A percentile compares a stretch with the other conserved stretches of the same genome.
These are phyloP conservation scores for Pluvialis apricaria DNA, from an alignment of 2,113 vertebrate species.

Conservation along the genomic window DNA sequence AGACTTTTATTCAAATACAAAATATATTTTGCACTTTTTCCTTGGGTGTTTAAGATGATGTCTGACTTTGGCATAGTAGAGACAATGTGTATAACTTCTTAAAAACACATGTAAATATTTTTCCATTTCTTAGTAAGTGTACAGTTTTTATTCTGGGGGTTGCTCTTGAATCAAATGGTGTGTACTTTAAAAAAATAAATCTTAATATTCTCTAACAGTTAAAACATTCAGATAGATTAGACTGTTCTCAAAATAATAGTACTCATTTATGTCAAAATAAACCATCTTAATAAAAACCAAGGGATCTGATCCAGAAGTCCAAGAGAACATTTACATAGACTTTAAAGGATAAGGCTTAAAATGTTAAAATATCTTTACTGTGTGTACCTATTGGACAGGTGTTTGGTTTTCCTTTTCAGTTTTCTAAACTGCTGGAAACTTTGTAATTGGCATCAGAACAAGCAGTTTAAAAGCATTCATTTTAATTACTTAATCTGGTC, in stretches of 20 bases:
- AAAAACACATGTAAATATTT: background rate
- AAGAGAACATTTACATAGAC: background rate
- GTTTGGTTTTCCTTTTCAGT: background rate
- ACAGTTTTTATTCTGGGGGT: background rate
- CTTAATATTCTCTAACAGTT: background rate
- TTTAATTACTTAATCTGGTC: background rate
- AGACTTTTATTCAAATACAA: background rate
- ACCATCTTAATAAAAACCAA: background rate
- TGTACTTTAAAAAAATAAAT: background rate
- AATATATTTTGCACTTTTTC: background rate
- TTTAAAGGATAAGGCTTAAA: background rate
- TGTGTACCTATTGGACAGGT: background rate
- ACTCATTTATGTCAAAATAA: background rate
- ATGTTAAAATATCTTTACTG: background rate
- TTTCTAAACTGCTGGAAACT: background rate
- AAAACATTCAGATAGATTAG: background rate
- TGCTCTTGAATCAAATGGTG: background rate
- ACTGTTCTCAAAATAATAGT: background rate
- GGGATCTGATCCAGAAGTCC: background rate
- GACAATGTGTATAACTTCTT: background rate
- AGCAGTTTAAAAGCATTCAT: background rate
- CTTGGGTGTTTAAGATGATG: background rate
- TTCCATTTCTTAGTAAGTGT: background rate
- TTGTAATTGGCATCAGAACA: background rate
- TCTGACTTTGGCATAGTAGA: background rate